Conservation (phyloP, 2,113 vertebrate species). For the Myocastor coypus region DNA sequence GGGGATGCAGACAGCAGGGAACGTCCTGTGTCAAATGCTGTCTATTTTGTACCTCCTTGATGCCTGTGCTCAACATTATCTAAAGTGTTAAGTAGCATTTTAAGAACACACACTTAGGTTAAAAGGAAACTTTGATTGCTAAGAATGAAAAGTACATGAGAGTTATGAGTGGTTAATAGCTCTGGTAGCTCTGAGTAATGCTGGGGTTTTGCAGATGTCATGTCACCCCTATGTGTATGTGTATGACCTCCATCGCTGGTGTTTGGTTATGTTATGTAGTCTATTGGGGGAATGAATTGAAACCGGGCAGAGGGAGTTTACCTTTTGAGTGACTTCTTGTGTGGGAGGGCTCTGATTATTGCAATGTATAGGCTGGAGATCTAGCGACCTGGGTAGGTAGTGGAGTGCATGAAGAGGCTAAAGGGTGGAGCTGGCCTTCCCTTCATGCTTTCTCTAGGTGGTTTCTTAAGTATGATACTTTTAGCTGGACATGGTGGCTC, state of each 20-base stretch:
- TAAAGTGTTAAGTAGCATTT: not conserved
- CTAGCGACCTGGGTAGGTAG: not conserved
- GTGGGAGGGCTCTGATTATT: not conserved
- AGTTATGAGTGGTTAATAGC: not conserved
- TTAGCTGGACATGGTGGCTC: too few species aligned
- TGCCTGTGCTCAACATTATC: not conserved
- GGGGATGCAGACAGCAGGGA: too few species aligned
- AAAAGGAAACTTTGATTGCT: not conserved
- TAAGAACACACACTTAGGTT: not conserved
- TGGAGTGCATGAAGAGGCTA: not conserved
- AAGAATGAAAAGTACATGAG: not conserved
- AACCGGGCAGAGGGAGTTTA: not conserved
- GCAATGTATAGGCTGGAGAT: not conserved
- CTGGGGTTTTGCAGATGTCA: not conserved
- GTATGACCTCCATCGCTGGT: not conserved
- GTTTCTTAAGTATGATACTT: not conserved
- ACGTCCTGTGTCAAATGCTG: accelerated
- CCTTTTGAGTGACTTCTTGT: not conserved
- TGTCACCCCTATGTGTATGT: not conserved
- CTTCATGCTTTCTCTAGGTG: not conserved
- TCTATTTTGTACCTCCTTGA: not conserved
- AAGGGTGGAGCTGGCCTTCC: not conserved
- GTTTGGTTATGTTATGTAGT: not conserved
- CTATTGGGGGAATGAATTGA: not conserved
- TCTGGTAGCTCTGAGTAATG: not conserved